Conservation (phyloP, 2,797 vertebrate species). For the Numenius phaeopus region DNA sequence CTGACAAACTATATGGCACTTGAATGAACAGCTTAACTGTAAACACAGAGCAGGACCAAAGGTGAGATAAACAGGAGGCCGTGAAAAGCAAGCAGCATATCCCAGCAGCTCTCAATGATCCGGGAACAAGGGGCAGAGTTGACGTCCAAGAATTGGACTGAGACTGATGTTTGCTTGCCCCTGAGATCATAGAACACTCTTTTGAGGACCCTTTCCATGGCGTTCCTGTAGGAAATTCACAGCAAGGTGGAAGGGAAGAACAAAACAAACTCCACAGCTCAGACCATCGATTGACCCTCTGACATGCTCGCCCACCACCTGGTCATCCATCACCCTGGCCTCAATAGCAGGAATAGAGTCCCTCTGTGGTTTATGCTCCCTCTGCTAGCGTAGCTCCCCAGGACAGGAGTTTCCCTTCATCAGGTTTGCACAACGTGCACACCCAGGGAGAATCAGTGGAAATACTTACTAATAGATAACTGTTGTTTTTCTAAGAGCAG, state of each 20-base stretch:
- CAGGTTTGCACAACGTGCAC: neutral
- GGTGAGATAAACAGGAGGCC: slow-evolving; percentile 72
- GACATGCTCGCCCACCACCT: neutral
- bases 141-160: slow-evolving; percentile 62
- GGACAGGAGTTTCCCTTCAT: neutral
- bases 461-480: slow-evolving; percentile 22
- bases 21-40: slow-evolving; percentile 70
- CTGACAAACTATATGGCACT: slow-evolving; percentile 74
- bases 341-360: neutral
- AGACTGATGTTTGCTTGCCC: slow-evolving; percentile 62
- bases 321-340: neutral
- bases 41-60: slow-evolving; percentile 74
- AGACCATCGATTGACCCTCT: neutral
- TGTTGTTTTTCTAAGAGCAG: neutral
- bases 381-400: neutral
- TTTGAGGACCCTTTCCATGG: slow-evolving; percentile 26
- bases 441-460: neutral
- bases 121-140: slow-evolving; percentile 71
- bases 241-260: slow-evolving; percentile 13
- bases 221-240: slow-evolving; percentile 1
- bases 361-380: neutral
- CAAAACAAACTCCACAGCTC: neutral
- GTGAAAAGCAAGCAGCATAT: slow-evolving; percentile 49
- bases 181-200: slow-evolving; percentile 53
- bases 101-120: slow-evolving; percentile 62